Evolutionary conservation across 2,113 vertebrate species (phyloP).

Genomic region (Tupaia chinensis): DNA sequence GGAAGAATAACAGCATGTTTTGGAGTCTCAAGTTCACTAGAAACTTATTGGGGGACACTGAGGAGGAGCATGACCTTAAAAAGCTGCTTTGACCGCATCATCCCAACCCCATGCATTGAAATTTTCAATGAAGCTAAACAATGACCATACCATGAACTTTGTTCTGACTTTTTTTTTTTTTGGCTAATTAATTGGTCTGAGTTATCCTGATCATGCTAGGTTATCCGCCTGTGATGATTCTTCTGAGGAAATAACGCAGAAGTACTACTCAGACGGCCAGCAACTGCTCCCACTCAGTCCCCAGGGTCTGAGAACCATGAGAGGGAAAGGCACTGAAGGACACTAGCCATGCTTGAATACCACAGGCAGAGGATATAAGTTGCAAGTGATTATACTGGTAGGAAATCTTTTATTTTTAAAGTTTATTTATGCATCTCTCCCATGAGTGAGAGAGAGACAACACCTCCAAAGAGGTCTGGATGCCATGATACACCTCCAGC

Average conservation of each 20-base stretch:
- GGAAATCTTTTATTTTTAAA: background rate
- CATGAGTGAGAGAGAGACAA: too few species aligned
- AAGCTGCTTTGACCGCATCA: slow-evolving; percentile 15
- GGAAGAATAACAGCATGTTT: background rate
- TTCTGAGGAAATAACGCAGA: slow-evolving; percentile 83
- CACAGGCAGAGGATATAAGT: background rate
- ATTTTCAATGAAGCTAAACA: slow-evolving; percentile 68
- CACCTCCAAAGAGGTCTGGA: too few species aligned
- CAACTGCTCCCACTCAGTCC: slow-evolving; percentile 68
- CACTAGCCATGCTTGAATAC: slow-evolving; percentile 50
- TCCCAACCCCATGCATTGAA: slow-evolving; percentile 43
- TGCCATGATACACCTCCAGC: too few species aligned
- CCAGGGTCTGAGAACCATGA: slow-evolving; percentile 55
- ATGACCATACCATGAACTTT: slow-evolving; percentile 67
- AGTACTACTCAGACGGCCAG: slow-evolving; percentile 77
- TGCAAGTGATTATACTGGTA: background rate
- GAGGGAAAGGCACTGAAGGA: slow-evolving; percentile 55
- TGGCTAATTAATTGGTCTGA: slow-evolving; percentile 78
- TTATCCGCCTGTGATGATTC: slow-evolving; percentile 80
- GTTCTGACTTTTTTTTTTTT: slow-evolving; percentile 74
- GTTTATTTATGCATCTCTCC: too few species aligned
- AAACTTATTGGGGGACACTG: background rate
- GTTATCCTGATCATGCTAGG: slow-evolving; percentile 73
- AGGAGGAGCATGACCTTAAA: slow-evolving; percentile 17
- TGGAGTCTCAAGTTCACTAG: background rate